Evolutionary conservation across 2,113 vertebrate genomes (phyloP).

Genomic region (Python bivittatus): DNA sequence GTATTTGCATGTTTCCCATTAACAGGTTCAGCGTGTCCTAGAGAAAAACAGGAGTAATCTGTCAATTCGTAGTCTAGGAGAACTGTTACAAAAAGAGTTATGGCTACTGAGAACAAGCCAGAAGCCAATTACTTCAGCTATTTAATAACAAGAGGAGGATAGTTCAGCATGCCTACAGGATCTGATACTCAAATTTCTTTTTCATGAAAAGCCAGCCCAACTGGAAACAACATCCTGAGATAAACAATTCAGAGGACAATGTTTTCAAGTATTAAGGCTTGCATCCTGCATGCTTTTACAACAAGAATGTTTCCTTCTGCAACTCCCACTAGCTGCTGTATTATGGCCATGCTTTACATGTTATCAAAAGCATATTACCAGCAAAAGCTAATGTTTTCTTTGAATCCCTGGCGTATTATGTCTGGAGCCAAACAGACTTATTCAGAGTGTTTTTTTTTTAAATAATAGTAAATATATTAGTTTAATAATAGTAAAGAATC

Average conservation of each 20-base stretch:
- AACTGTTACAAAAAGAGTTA: neutral
- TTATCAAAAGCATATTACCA: neutral
- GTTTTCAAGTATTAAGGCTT: constrained; percentile 9
- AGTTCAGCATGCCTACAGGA: neutral
- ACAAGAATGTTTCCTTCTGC: neutral
- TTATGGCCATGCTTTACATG: constrained; percentile 13
- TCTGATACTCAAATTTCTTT: constrained; percentile 27
- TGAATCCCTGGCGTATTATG: neutral
- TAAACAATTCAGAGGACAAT: constrained; percentile 1
- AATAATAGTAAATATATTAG: too few relatives aligned
- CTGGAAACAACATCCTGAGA: constrained; percentile 22
- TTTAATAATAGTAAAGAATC: constrained; percentile 9
- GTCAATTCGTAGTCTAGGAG: neutral
- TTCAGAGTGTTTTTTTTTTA: neutral
- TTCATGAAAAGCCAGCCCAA: neutral
- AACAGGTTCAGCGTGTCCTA: neutral
- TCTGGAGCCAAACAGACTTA: neutral
- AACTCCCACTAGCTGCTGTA: constrained; percentile 5
- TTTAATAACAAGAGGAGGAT: neutral
- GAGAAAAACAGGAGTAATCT: neutral
- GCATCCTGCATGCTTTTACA: neutral
- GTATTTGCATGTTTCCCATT: neutral
- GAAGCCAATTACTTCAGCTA: neutral
- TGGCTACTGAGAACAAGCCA: neutral
- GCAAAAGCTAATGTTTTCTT: constrained; percentile 12